These are phyloP conservation scores for Drosophila pseudotalamancana DNA, from an alignment of 2,888 invertebrate genomes.

Conservation along the genomic window DNA sequence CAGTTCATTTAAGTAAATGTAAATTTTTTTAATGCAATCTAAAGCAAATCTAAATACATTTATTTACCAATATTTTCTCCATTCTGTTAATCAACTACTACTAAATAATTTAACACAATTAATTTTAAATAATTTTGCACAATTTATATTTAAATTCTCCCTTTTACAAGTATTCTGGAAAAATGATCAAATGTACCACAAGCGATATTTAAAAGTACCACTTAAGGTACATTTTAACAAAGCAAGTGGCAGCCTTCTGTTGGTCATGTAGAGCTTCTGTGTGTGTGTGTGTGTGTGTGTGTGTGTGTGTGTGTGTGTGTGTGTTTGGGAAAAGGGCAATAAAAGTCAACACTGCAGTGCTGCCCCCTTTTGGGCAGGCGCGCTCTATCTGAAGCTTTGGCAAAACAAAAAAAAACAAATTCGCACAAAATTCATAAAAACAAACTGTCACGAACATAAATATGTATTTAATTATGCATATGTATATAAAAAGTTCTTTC, in stretches of 20 bases:
- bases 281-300: not conserved
- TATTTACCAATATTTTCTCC: too few species aligned
- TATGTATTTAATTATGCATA: not conserved
- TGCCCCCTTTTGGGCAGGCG: not conserved
- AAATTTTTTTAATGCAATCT: too few species aligned
- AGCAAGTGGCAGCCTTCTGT: not conserved
- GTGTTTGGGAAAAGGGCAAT: not conserved
- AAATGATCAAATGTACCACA: not conserved
- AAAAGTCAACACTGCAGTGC: not conserved
- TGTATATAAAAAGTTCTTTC: slow-evolving; percentile 3
- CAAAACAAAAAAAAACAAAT: not conserved
- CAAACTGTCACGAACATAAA: slow-evolving; percentile 5
- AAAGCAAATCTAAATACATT: too few species aligned
- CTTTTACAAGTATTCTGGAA: too few species aligned
- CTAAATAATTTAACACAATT: too few species aligned
- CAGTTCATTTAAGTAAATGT: too few species aligned
- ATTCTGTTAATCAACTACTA: too few species aligned
- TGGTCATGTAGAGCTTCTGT: too few species aligned
- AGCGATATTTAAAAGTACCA: not conserved
- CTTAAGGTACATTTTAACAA: not conserved
- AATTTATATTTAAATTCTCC: too few species aligned
- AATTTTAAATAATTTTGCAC: too few species aligned
- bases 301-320: not conserved
- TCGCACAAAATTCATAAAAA: too few species aligned
- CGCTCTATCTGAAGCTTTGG: slow-evolving; percentile 38